Evolutionary conservation across 1,140 invertebrate species (phyloP), one percentile per base, ranked within the genome.

Genomic region (Ooceraea biroi): DNA sequence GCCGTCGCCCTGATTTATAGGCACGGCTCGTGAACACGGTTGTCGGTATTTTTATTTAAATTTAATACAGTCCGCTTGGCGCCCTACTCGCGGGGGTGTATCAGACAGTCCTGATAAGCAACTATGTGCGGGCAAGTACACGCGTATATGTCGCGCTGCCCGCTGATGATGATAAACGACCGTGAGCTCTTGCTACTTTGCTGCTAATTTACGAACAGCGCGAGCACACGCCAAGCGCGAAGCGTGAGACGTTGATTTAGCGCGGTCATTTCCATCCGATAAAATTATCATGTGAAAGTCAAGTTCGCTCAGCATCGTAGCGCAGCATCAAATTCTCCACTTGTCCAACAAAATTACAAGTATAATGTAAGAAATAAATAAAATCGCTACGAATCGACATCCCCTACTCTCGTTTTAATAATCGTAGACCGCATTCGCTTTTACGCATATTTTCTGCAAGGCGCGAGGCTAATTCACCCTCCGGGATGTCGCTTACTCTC

Each of bases 21-120:
- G 89, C 90, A 89, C 89, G 89, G 91, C 89, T 92, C 90, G 93
- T 91, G 93, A 93, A 93, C 92, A 93, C 90, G 90, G 92, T 91
- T 92, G 92, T 92, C 87, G 93, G 93, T 93, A 94, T 94, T 94
- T 94, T 94, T 94, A 94, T 94, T 94, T 94, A 94, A 94, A 94
- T 94, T 93, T 94, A 94, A 94, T 94, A 93, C 91, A 92, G 88
- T 91, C 90, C 88, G 91, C 90, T 91, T 88, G 91, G 89, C 88
- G 46, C 52, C 30, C 19, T 44, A 71, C 46, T 46, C 41, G 89
- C 90, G 89, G 85, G 91, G 91, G 90, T 92, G 91, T 92, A 93
- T 93, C 93, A 93, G 90, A 85, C 85, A 88, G 90, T 82, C 89
- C 91, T 92, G 91, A 91, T 90, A 86, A 91, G 87, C 83, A 87